Conservation (phyloP, 2,113 vertebrate species). For the Muntiacus muntjak region DNA sequence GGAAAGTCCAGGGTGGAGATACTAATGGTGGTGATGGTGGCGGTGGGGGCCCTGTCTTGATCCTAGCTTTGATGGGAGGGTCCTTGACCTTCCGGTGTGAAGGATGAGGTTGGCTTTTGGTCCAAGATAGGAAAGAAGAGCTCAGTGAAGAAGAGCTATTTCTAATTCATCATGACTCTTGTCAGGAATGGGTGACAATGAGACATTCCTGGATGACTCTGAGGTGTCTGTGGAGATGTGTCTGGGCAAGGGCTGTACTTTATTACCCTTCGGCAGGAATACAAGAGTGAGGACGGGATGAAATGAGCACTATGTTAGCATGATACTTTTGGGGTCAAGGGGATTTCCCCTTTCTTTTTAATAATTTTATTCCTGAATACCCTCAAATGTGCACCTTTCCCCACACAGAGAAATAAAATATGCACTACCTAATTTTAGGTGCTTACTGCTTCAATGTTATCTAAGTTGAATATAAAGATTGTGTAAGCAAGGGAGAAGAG, state of each 20-base stretch:
- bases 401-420: background rate
- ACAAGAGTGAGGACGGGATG: background rate
- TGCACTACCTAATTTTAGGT: background rate
- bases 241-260: background rate
- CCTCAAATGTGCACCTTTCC: background rate
- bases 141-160: background rate
- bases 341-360: background rate
- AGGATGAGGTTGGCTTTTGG: background rate
- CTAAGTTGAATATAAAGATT: background rate
- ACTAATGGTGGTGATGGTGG: rapidly evolving
- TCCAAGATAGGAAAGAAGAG: background rate
- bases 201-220: background rate
- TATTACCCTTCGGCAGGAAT: background rate
- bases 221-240: background rate
- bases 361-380: background rate
- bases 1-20: background rate
- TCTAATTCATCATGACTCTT: background rate
- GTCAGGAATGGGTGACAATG: background rate
- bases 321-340: background rate
- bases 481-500: background rate
- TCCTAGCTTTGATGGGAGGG: background rate
- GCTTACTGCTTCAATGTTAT: background rate
- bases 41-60: rapidly evolving
- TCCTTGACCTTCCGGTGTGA: no score
- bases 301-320: background rate